Conservation (phyloP, 2,888 invertebrate genomes). For the Agriopis aurantiaria region DNA sequence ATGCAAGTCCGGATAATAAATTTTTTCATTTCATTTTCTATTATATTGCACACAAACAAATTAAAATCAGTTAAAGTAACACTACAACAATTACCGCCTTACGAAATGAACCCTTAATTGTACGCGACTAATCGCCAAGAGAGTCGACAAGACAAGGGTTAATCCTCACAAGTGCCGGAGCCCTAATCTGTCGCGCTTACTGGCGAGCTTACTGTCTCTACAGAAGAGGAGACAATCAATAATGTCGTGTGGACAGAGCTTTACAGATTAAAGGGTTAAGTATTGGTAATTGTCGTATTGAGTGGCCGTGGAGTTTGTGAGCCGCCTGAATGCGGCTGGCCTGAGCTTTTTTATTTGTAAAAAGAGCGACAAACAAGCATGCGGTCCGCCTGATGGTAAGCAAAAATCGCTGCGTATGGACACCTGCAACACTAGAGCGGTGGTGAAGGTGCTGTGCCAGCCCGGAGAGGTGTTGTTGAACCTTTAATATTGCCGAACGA, state of each 20-base stretch:
- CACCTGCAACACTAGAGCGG: too few species aligned
- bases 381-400: too few species aligned
- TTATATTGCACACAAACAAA: too few species aligned
- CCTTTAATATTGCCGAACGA: too few species aligned
- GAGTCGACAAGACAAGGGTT: slow-evolving; percentile 33
- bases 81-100: background rate
- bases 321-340: background rate
- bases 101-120: slow-evolving; percentile 1
- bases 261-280: slow-evolving; percentile 14
- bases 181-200: slow-evolving; percentile 23
- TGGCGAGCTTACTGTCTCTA: slow-evolving; percentile 41
- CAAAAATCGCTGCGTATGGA: too few species aligned
- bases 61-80: too few species aligned
- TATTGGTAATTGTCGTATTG: background rate
- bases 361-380: too few species aligned
- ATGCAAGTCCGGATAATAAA: too few species aligned
- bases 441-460: too few species aligned
- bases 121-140: background rate
- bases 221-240: slow-evolving; percentile 40
- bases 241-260: slow-evolving; percentile 23
- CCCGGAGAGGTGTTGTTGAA: too few species aligned
- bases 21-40: too few species aligned
- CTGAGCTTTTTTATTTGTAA: background rate
- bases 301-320: background rate
- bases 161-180: slow-evolving; percentile 39